Base-by-base conservation (phyloP, 1,140 invertebrate species). In the Cataglyphis hispanica region DNA sequence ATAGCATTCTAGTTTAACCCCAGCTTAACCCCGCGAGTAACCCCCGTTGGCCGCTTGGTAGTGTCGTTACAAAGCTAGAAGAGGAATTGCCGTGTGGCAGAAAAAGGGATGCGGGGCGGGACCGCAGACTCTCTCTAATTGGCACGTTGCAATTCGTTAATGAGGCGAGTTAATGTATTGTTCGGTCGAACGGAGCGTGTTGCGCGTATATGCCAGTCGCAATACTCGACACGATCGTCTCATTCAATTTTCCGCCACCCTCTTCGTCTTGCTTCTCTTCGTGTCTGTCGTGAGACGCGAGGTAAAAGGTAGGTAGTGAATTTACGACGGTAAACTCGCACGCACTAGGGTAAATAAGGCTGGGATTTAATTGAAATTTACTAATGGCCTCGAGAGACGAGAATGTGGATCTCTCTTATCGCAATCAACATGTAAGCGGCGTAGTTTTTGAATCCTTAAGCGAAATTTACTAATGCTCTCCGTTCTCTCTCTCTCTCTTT, bases 101-200 rank as follows among this genome's bases (percentile, higher is more conserved):
- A 81, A 81, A 81, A 72, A 72, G 66, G 78, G 11, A 58, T 27
- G 2, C 40, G n/a, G 19, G 16, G 19, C 19, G 19, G 50, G 31
- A 50, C 61, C 16, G 63, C 53, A 75, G 34, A 22, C 72, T 89
- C 61, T 63, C 61, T 74, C 81, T 90, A 87, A 91, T 91, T 90
- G 89, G 84, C 84, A 70, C 66, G 78, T 89, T 89, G 74, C 86
- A 78, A 72, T 90, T 89, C 74, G 78, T 89, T 90, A 91, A 90
- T 89, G 90, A 91, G 87, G 83, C 77, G 61, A 76, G 78, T 64
- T 89, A 89, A 89, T 91, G 84, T 80, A 91, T 91, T 89, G 90
- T 90, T 89, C 81, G 27, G n/a, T 22, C 27, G 75, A 69, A 8
- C 67, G 67, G 37, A 58, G 64, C 46, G 16, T n/a, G 69, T 60